These are phyloP conservation scores for Gambelia wislizenii DNA, from an alignment of 2,797 vertebrate species.

Conservation along the genomic window DNA sequence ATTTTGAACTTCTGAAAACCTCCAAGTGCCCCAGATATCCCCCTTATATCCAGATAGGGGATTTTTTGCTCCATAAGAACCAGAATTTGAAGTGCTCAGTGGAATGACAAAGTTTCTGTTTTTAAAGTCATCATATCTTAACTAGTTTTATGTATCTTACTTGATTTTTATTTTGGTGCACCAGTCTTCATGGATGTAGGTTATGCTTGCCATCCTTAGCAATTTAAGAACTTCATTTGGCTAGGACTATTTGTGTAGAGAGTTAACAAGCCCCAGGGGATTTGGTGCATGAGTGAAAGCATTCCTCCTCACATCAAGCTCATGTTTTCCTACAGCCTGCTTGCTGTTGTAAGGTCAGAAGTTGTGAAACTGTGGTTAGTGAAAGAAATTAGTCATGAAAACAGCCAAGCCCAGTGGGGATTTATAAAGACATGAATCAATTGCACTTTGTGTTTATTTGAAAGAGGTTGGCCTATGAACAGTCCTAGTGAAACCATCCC, in stretches of 20 bases:
- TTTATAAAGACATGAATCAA: slow-evolving; percentile 70
- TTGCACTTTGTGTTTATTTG: slow-evolving; percentile 72
- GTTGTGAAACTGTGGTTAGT: slow-evolving; percentile 74
- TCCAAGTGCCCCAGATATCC: no score
- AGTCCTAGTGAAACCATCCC: slow-evolving; percentile 39
- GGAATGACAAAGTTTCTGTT: slow-evolving; percentile 17
- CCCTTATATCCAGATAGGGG: not conserved
- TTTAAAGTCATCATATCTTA: slow-evolving; percentile 28
- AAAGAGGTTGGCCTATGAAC: slow-evolving; percentile 58
- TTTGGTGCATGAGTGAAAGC: slow-evolving; percentile 68
- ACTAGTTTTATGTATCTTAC: not conserved
- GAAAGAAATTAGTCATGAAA: slow-evolving; percentile 82
- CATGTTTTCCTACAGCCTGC: slow-evolving; percentile 74
- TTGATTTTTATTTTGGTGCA: slow-evolving; percentile 47
- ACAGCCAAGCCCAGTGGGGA: slow-evolving; percentile 69
- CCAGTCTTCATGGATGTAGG: slow-evolving; percentile 15
- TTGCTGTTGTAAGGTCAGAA: slow-evolving; percentile 76
- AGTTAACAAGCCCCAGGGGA: slow-evolving; percentile 75
- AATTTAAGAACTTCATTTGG: slow-evolving; percentile 56
- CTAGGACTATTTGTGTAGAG: slow-evolving; percentile 60
- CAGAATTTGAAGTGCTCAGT: no score
- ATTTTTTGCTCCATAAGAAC: no score
- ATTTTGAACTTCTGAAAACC: not conserved
- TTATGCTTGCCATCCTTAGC: slow-evolving; percentile 50
- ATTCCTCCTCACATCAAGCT: slow-evolving; percentile 68